Base-by-base conservation (phyloP, 2,797 vertebrate genomes). In the Galago senegalensis region DNA sequence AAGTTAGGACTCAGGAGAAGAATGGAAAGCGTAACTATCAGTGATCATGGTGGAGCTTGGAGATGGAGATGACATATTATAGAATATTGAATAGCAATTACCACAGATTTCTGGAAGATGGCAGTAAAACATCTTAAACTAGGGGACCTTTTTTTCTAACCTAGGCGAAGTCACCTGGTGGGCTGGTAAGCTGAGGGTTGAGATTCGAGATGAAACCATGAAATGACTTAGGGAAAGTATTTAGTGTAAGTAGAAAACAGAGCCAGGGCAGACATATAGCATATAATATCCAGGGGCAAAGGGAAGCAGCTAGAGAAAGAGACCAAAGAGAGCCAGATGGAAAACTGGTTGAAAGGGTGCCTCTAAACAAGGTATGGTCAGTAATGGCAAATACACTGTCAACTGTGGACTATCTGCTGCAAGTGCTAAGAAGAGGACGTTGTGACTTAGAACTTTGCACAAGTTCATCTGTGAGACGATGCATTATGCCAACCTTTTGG, bases 201-300 rank as follows among this genome's bases (percentile, higher is more conserved):
- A 95, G 49, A 79, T 58, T 82, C 75, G 43, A 72, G 34, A 23
- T 79, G 40, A 85, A 95, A 37, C 34, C 72, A 16, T 76, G 49
- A 83, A 23, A 16, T 46, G 87, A 83, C 9, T 18, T n/a, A 80
- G 76, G 40, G 80, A 18, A 29, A 91, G 61, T 29, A 43, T 53
- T 77, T 81, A 75, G 13, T 63, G 20, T 73, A 70, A 77, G 31
- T 73, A 91, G 84, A 86, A 77, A 93, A 81, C 27, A 34, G 61
- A 93, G 7, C 29, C 63, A 65, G 43, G 27, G 53, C 23, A 75
- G 43, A 43, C 60, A 31, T 18, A 9, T 80, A 34, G 8, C 58
- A 31, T 31, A 67, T 25, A 67, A n/a, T 73, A 79, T 77, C 37
- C 43, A 79, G 58, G 17, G 40, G 49, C 9, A 82, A 89, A 46